Base-by-base conservation (phyloP, 2,797 vertebrate genomes). In the Morus bassanus region DNA sequence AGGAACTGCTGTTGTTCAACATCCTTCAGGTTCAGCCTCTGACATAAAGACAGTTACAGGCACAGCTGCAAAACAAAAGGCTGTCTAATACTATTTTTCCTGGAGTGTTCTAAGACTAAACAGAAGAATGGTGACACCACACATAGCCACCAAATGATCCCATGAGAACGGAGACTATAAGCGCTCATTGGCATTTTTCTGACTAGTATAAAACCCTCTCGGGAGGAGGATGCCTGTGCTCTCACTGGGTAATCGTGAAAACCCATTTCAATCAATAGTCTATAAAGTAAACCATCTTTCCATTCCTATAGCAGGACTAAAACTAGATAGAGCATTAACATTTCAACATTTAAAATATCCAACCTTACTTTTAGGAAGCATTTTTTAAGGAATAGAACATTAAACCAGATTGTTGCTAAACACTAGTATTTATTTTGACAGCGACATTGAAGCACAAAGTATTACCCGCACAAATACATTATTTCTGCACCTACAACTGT, bases 381-480 rank as follows among this genome's bases (percentile, higher is more conserved):
- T n/a, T 89, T 65, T 64, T 85, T 46, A 35, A 80, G 67, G 56
- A 92, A 37, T 2, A 50, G 59, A 88, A 43, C 57, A 37, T 41
- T 51, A 64, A 85, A 43, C 30, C 76, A 9, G 19, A 11, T 37
- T 93, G 83, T 91, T 92, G 65, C n/a, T 82, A 56, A 93, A 91
- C 83, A 83, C 41, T 31, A 7, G 18, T 21, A 37, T 86, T 94
- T 95, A 77, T 94, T 95, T 78, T 93, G 91, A 80, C 88, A 77
- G 39, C 30, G 51, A 33, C 75, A 60, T 54, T 19, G 53, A 67
- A 4, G 15, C 37, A 48, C 50, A 35, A 54, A 50, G 56, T 9
- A 23, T 60, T 64, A 35, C 54, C 87, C 73, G 53, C 85, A 77
- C 48, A 91, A 84, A 84, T 33, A 25, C n/a, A 13, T 75, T 9